phyloP scores from a whole-genome alignment of 2,888 invertebrate genomes.

The Tubulanus polymorphus region DNA sequence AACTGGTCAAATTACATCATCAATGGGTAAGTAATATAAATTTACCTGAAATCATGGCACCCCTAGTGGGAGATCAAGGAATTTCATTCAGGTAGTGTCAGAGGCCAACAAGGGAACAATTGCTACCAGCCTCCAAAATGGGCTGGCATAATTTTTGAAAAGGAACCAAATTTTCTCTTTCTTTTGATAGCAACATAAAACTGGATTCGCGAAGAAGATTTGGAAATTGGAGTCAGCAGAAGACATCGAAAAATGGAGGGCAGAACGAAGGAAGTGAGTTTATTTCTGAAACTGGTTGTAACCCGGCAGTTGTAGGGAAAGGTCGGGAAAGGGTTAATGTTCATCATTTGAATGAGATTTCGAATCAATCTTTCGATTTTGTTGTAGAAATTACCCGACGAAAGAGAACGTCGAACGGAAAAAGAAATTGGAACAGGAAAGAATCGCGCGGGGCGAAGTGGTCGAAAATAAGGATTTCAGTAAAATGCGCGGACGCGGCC shows the following conservation, averaged over 20 bases:
- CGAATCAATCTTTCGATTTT: background rate
- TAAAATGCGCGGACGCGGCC: constrained; percentile 15
- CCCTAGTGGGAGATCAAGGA: no score
- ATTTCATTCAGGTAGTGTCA: no score
- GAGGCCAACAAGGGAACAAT: no score
- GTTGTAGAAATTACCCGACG: constrained; percentile 67
- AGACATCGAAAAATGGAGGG: constrained; percentile 79
- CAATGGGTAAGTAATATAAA: constrained; percentile 57
- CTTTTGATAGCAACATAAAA: constrained; percentile 65
- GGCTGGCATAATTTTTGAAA: no score
- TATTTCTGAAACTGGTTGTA: background rate
- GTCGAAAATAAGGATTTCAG: constrained; percentile 39
- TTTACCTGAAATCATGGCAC: background rate
- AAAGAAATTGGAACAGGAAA: constrained; percentile 64
- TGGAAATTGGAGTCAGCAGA: constrained; percentile 72
- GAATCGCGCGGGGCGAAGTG: constrained; percentile 68
- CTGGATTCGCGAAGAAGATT: constrained; percentile 77
- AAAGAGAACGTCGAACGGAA: constrained; percentile 64
- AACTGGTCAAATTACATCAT: constrained; percentile 75
- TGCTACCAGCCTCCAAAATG: no score
- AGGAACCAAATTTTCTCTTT: background rate
- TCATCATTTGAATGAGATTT: no score
- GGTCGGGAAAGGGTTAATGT: no score
- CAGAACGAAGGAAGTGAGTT: constrained; percentile 67
- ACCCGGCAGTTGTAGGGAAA: background rate